These are phyloP conservation scores for Drosophila ercepeae DNA, from an alignment of 1,140 invertebrate species.

Conservation along the genomic window DNA sequence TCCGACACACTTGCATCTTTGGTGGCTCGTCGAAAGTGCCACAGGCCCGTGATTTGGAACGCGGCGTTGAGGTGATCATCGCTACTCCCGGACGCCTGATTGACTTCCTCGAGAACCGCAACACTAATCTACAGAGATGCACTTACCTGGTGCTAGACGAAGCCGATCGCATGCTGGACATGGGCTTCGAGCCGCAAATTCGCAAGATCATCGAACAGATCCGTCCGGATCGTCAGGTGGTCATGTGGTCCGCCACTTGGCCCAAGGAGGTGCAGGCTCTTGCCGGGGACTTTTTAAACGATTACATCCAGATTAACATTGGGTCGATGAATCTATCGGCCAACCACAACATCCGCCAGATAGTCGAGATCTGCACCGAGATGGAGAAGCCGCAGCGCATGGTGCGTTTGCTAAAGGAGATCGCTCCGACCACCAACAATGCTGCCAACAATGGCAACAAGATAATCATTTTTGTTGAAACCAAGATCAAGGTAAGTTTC, in stretches of 20 bases:
- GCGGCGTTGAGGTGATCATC: conserved; percentile 96
- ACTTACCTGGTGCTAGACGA: conserved; percentile 99
- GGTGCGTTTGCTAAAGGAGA: conserved; percentile 92
- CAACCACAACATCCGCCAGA: conserved; percentile 99
- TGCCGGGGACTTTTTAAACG: conserved; percentile 96
- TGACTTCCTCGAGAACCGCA: conserved; percentile 97
- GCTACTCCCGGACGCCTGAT: conserved; percentile 98
- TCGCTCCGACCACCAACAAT: conserved; percentile 86
- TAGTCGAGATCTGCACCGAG: conserved; percentile 97
- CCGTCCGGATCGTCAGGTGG: conserved; percentile 95
- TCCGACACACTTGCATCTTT: conserved; percentile 97
- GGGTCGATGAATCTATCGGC: conserved; percentile 96
- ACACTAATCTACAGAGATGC: conserved; percentile 94
- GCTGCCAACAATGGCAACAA: conserved; percentile 92
- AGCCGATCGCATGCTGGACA: conserved; percentile 94
- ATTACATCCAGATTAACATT: conserved; percentile 97
- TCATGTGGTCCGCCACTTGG: conserved; percentile 99
- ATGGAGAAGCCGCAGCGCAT: conserved; percentile 94
- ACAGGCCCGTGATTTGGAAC: conserved; percentile 95
- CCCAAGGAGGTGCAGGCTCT: conserved; percentile 97
- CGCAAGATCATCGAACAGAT: conserved; percentile 99
- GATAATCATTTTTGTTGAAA: conserved; percentile 99
- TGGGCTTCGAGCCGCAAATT: conserved; percentile 99
- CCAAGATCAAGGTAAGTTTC: conserved; percentile 92
- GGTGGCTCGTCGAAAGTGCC: conserved; percentile 98